Conservation (phyloP, 2,113 vertebrate species). For the Stegostoma tigrinum region DNA sequence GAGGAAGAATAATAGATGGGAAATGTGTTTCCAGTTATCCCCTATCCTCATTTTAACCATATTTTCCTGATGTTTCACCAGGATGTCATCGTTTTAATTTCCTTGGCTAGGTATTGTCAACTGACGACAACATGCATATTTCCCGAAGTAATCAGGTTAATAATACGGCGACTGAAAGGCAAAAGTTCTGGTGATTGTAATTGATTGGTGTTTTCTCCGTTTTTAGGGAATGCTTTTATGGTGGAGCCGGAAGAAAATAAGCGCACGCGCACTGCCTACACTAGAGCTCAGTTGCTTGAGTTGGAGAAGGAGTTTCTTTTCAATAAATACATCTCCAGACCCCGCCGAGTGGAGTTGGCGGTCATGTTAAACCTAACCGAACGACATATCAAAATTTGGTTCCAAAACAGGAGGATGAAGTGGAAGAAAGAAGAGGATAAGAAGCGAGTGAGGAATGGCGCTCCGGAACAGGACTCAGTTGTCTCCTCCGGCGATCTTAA, state of each 20-base stretch:
- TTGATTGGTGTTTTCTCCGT: slow-evolving; percentile 18
- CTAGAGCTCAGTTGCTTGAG: slow-evolving; percentile 87
- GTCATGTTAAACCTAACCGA: slow-evolving; percentile 91
- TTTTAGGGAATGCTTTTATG: slow-evolving; percentile 64
- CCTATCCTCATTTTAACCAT: not conserved
- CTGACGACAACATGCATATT: not conserved
- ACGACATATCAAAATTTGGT: slow-evolving; percentile 95
- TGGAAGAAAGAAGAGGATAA: slow-evolving; percentile 98
- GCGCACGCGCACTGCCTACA: slow-evolving; percentile 88
- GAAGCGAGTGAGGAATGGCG: slow-evolving; percentile 59
- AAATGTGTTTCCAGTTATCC: not conserved
- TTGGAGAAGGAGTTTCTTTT: slow-evolving; percentile 96
- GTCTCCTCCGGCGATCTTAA: slow-evolving; percentile 75
- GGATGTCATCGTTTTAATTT: not conserved
- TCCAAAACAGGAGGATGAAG: slow-evolving; percentile 90
- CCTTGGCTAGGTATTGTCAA: not conserved
- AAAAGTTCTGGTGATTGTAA: not conserved
- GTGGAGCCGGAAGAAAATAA: slow-evolving; percentile 87
- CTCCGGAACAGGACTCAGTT: slow-evolving; percentile 84
- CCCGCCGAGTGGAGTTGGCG: slow-evolving; percentile 86
- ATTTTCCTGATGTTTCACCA: not conserved
- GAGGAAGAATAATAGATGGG: not conserved
- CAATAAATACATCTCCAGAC: slow-evolving; percentile 94
- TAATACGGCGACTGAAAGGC: not conserved
- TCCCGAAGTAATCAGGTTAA: not conserved